Evolutionary conservation across 2,113 vertebrate species (phyloP).

Genomic region (Rhea americana): DNA sequence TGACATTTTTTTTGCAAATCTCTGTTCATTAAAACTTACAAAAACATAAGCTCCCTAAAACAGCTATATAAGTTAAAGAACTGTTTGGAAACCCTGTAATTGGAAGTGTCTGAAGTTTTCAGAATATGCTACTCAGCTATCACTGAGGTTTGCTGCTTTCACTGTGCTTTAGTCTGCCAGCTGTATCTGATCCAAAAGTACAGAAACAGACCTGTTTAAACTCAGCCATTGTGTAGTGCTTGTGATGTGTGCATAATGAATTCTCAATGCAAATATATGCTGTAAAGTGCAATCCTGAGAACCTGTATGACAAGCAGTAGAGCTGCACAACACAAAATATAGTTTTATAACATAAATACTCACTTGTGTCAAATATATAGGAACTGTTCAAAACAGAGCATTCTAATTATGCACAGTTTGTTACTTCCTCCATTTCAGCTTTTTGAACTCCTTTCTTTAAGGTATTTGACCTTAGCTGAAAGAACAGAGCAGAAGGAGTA

Average conservation of each 20-base stretch:
- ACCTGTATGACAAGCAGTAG: slow-evolving; percentile 56
- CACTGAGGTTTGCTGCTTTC: slow-evolving; percentile 42
- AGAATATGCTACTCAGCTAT: slow-evolving; percentile 23
- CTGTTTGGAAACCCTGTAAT: slow-evolving; percentile 33
- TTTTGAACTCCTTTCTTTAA: slow-evolving; percentile 35
- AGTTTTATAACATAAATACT: slow-evolving; percentile 58
- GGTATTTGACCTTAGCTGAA: slow-evolving; percentile 30
- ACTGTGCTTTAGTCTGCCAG: slow-evolving; percentile 47
- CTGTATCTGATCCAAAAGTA: slow-evolving; percentile 53
- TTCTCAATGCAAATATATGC: slow-evolving; percentile 57
- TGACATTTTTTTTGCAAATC: background rate
- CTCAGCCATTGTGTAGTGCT: slow-evolving; percentile 55
- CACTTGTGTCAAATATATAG: slow-evolving; percentile 36
- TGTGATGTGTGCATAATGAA: slow-evolving; percentile 61
- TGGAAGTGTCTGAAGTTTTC: slow-evolving; percentile 37
- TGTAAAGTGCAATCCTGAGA: slow-evolving; percentile 55
- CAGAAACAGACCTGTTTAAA: slow-evolving; percentile 64
- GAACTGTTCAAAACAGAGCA: slow-evolving; percentile 39
- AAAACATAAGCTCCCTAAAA: slow-evolving; percentile 6
- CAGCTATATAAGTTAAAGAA: background rate
- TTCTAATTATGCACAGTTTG: slow-evolving; percentile 56
- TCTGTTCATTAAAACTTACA: background rate
- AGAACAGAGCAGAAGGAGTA: background rate
- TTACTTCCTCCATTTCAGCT: slow-evolving; percentile 26
- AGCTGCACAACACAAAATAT: slow-evolving; percentile 57